Evolutionary conservation across 2,888 invertebrate genomes (phyloP).

Genomic region (Pollenia labialis): DNA sequence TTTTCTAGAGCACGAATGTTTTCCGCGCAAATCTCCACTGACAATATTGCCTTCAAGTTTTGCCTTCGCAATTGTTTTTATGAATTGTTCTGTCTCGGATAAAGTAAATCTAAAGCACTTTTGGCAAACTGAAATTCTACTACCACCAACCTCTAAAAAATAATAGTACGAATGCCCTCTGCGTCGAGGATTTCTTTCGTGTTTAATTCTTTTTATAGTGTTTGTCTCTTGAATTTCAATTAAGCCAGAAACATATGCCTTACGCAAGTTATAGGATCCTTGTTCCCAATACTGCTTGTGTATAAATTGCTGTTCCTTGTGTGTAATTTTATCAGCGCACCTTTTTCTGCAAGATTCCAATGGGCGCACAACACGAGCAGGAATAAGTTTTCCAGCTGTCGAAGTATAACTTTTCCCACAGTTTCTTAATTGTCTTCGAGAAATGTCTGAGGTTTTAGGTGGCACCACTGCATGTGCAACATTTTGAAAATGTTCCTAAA

Average conservation of each 20-base stretch:
- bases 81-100: slow-evolving; percentile 24
- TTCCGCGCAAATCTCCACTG: slow-evolving; percentile 57
- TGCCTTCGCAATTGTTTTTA: slow-evolving; percentile 54
- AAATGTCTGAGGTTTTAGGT: slow-evolving; percentile 13
- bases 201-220: slow-evolving; percentile 35
- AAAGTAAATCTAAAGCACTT: slow-evolving; percentile 33
- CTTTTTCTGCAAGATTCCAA: slow-evolving; percentile 72
- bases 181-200: slow-evolving; percentile 22
- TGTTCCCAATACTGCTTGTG: slow-evolving; percentile 1
- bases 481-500: slow-evolving; percentile 38
- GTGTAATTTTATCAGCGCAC: slow-evolving; percentile 69
- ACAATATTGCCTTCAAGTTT: slow-evolving; percentile 49
- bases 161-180: slow-evolving; percentile 29
- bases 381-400: slow-evolving; percentile 66
- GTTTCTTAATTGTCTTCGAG: slow-evolving; percentile 84
- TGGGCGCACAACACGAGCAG: slow-evolving; percentile 64
- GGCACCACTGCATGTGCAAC: slow-evolving; percentile 33
- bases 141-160: slow-evolving; percentile 35
- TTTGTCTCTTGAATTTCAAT: slow-evolving; percentile 59
- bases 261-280: slow-evolving; percentile 31
- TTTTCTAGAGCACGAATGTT: slow-evolving; percentile 54
- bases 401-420: slow-evolving; percentile 68
- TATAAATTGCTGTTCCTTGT: slow-evolving; percentile 67
- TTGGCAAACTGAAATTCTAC: slow-evolving; percentile 64
- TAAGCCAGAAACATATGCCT: slow-evolving; percentile 29